phyloP scores from a whole-genome alignment of 2,888 invertebrate genomes.

The Lissocephala sabroskyi region DNA sequence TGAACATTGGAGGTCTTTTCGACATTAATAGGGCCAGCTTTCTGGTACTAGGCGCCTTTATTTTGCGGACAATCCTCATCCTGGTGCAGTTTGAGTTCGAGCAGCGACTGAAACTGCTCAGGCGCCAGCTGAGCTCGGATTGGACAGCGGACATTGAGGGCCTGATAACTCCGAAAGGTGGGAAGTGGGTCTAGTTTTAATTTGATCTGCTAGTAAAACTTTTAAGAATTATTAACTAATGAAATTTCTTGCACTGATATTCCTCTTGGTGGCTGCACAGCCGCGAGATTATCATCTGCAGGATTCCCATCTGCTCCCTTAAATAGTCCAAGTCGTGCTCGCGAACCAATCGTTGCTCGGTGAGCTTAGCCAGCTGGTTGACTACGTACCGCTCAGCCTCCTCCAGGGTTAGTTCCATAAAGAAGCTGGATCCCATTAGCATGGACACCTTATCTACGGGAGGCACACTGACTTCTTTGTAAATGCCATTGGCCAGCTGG shows the following conservation, averaged over 20 bases:
- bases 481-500: conserved; percentile 8
- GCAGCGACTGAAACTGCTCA: conserved; percentile 7
- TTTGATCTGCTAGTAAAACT: no score
- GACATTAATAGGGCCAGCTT: conserved; percentile 9
- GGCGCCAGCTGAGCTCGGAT: not conserved
- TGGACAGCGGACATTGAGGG: not conserved
- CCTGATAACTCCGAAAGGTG: no score
- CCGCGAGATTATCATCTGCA: conserved; percentile 12
- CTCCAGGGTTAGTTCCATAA: conserved; percentile 14
- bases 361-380: conserved; percentile 3
- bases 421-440: conserved; percentile 6
- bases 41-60: conserved; percentile 12
- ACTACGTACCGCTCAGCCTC: conserved; percentile 14
- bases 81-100: conserved; percentile 23
- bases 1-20: not conserved
- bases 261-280: no score
- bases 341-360: conserved; percentile 1
- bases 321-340: conserved; percentile 23
- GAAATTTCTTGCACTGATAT: no score
- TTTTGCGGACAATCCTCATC: conserved; percentile 16
- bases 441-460: conserved; percentile 15
- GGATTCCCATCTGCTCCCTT: conserved; percentile 18
- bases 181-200: no score
- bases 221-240: no score
- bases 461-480: conserved; percentile 2